Evolutionary conservation across 2,113 vertebrate genomes (phyloP), one percentile per base, ranked within the genome.

Genomic region (Sterna hirundo): DNA sequence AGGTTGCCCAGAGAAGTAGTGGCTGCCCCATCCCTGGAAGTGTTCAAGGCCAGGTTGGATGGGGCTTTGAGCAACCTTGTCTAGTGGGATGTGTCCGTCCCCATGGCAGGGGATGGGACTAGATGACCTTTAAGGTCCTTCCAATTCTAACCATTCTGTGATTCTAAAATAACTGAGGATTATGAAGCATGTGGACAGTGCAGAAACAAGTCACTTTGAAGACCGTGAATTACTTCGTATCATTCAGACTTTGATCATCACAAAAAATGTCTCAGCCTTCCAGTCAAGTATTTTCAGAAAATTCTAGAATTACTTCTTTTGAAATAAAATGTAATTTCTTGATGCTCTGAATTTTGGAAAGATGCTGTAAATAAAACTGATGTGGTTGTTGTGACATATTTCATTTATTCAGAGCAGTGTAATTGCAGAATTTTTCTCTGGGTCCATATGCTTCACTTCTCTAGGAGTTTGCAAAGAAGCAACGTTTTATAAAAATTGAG

Each of bases 351-450:
- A 62, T 58, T 83, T 91, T 40, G 51, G 34, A 54, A 94, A 62
- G 46, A 19, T 69, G 22, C 9, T 71, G 12, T 91, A 58, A 49
- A 54, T 79, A 55, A 58, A 83, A 62, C 29, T 57, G 34, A 27
- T 71, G 17, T 38, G 16, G 2, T 36, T 77, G 12, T 88, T 2
- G 3, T 15, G 71, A 60, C 0, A 0, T 78, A 15, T 6, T 81
- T 80, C 11, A 6, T 77, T 83, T 77, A 40, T 66, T 88, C 60
- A 57, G 29, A 89, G 7, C 27, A 65, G 25, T 76, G 30, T 15
- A 68, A 64, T 27, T 83, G 20, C 27, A 51, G 15, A 38, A 23
- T 62, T 86, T 93, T 79, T 77, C 40, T 80, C 9, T 62, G 25
- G 8, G 38, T 77, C 32, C 10, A 14, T 64, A 14, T 0, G 2